Percentiles rank a stretch among this genome's conserved stretches.
phyloP scores from a whole-genome alignment of 2,113 vertebrate genomes.

The Scalopus aquaticus region DNA sequence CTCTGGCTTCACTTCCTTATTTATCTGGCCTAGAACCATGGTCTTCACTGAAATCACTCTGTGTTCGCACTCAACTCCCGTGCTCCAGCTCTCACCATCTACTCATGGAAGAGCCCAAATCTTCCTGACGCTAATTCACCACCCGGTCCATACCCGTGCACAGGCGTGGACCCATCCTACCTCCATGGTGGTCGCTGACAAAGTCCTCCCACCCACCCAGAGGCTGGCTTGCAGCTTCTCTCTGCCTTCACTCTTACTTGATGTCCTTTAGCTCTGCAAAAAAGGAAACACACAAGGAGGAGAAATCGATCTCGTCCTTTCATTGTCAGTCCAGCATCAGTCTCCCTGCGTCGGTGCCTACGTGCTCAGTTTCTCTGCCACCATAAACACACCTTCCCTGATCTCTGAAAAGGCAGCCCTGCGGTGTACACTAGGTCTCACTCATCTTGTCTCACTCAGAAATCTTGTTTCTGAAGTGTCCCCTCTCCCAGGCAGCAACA shows the following conservation, averaged over 20 bases:
- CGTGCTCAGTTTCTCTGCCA: not conserved
- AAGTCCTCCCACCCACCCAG: not conserved
- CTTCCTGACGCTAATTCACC: not conserved
- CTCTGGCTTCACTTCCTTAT: not conserved
- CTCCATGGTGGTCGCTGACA: fast-evolving
- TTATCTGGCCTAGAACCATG: not conserved
- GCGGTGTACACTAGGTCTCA: not conserved
- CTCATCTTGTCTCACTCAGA: not conserved
- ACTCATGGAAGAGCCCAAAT: not conserved
- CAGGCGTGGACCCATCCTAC: not conserved
- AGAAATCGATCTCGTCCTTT: not conserved
- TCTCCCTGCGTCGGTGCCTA: not conserved
- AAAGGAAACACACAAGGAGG: not conserved
- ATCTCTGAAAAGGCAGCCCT: not conserved
- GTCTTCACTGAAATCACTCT: not conserved
- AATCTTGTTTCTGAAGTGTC: not conserved
- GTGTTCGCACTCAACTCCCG: not conserved
- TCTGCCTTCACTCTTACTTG: not conserved
- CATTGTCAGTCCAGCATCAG: not conserved
- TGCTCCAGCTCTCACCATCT: not conserved
- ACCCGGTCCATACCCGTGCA: not conserved
- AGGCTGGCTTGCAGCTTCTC: not conserved
- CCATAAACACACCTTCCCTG: not conserved
- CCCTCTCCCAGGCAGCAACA: not conserved
- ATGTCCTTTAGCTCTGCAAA: not conserved